phyloP scores from a whole-genome alignment of 2,888 invertebrate genomes.

The Chaetoderma sp. region DNA sequence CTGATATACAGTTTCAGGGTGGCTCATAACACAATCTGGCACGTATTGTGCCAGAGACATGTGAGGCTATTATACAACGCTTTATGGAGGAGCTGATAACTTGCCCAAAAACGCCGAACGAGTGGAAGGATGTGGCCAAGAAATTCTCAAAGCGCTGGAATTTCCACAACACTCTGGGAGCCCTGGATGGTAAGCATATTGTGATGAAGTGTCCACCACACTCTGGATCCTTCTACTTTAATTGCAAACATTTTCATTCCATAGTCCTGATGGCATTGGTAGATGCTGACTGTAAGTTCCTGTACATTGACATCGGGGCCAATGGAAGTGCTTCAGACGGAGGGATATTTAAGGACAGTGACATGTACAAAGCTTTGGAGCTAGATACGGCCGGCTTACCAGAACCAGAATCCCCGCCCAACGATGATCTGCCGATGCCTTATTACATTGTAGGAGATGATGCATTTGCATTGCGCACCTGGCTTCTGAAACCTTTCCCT shows the following conservation, averaged over 20 bases:
- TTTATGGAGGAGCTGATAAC: conserved; percentile 12
- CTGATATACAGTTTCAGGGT: conserved; percentile 23
- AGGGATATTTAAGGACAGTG: background rate
- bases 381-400: background rate
- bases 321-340: conserved; percentile 2
- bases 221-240: conserved; percentile 2
- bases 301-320: conserved; percentile 3
- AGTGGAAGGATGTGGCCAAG: conserved; percentile 16
- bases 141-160: conserved; percentile 1
- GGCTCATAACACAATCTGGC: conserved; percentile 21
- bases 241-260: conserved; percentile 12
- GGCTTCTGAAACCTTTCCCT: conserved; percentile 24
- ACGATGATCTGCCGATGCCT: conserved; percentile 10
- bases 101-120: conserved; percentile 1
- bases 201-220: conserved; percentile 1
- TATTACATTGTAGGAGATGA: conserved; percentile 11
- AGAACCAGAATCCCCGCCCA: conserved; percentile 10
- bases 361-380: conserved; percentile 6
- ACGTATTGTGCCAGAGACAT: conserved; percentile 11
- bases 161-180: conserved; percentile 9
- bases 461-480: conserved; percentile 15
- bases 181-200: conserved; percentile 14
- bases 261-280: conserved; percentile 6
- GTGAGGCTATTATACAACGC: conserved; percentile 17
- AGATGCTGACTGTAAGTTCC: conserved; percentile 5